Percentiles rank a stretch among this genome's conserved stretches.
Evolutionary conservation across 2,113 vertebrate species (phyloP).

Genomic region (Girardinichthys multiradiatus): DNA sequence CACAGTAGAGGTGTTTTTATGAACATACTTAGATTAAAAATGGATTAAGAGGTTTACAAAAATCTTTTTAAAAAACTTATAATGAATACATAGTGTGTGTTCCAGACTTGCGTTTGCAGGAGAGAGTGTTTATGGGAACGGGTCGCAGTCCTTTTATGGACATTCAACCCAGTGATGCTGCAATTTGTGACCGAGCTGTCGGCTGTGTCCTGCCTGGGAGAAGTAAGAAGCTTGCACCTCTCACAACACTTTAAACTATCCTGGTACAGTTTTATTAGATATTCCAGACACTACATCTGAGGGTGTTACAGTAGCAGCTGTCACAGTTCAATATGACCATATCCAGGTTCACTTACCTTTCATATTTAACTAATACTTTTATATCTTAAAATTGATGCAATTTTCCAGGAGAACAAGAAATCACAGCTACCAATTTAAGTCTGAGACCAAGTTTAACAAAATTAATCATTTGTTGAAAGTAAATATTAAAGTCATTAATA

Average conservation of each 20-base stretch:
- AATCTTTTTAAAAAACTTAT: neutral
- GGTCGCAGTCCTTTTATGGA: slow-evolving; percentile 82
- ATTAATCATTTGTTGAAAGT: no score
- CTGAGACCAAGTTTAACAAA: no score
- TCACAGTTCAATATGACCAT: no score
- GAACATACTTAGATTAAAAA: neutral
- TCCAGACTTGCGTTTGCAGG: slow-evolving; percentile 83
- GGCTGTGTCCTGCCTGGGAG: slow-evolving; percentile 63
- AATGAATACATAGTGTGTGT: slow-evolving; percentile 10
- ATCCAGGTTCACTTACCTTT: no score
- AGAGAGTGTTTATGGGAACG: slow-evolving; percentile 84
- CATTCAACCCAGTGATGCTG: slow-evolving; percentile 80
- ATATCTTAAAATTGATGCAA: neutral
- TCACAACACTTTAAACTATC: neutral
- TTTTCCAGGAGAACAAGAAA: neutral
- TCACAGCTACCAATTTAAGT: neutral
- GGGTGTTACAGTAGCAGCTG: neutral
- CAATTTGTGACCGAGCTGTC: slow-evolving; percentile 78
- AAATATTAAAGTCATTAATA: no score
- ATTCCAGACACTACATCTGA: neutral
- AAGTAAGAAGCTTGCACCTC: slow-evolving; percentile 66
- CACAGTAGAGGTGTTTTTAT: slow-evolving; percentile 73
- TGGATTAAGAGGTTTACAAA: neutral
- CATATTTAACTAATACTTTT: neutral
- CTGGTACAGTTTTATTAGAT: neutral